These are phyloP conservation scores for Diplodus sargus DNA, from an alignment of 2,797 vertebrate species.

Conservation along the genomic window DNA sequence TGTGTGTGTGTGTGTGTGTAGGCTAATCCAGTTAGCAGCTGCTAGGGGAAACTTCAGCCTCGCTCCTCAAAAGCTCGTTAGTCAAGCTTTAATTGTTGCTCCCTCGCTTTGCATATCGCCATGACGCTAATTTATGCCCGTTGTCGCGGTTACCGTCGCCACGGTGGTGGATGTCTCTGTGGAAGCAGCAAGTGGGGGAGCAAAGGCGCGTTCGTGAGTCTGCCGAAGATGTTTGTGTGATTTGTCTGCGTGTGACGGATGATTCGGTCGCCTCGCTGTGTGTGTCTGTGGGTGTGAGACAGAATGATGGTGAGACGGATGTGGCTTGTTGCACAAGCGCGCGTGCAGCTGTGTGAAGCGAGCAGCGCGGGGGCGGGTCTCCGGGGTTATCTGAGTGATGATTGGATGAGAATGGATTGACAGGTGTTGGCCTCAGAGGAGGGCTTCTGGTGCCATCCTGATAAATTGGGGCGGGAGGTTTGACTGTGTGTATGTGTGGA, in stretches of 20 bases:
- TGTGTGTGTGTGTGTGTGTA: constrained; percentile 49
- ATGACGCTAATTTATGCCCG: constrained; percentile 86
- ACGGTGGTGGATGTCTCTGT: constrained; percentile 70
- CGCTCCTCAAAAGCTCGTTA: constrained; percentile 86
- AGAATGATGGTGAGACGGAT: constrained; percentile 48
- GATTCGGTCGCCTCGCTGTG: constrained; percentile 20
- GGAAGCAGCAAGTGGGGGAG: constrained; percentile 71
- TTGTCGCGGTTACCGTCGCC: constrained; percentile 81
- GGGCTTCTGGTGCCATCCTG: constrained; percentile 38
- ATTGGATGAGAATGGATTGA: constrained; percentile 78
- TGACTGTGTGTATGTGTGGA: constrained; percentile 25
- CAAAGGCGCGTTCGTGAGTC: constrained; percentile 39
- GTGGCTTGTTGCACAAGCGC: constrained; percentile 60
- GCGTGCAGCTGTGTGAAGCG: constrained; percentile 55
- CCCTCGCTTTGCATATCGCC: constrained; percentile 83
- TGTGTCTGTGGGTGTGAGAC: constrained; percentile 23
- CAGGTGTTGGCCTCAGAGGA: constrained; percentile 59
- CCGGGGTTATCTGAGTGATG: constrained; percentile 72
- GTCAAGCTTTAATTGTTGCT: constrained; percentile 88
- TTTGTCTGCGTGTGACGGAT: constrained; percentile 56
- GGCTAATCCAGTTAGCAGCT: constrained; percentile 87
- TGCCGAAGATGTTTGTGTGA: constrained; percentile 58
- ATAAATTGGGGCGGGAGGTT: constrained; percentile 59
- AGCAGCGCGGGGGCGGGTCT: constrained; percentile 62
- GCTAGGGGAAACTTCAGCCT: constrained; percentile 84